Percentiles rank a stretch among this genome's conserved stretches.
Conservation (phyloP, 1,140 invertebrate genomes). For the Homalodisca vitripennis region DNA sequence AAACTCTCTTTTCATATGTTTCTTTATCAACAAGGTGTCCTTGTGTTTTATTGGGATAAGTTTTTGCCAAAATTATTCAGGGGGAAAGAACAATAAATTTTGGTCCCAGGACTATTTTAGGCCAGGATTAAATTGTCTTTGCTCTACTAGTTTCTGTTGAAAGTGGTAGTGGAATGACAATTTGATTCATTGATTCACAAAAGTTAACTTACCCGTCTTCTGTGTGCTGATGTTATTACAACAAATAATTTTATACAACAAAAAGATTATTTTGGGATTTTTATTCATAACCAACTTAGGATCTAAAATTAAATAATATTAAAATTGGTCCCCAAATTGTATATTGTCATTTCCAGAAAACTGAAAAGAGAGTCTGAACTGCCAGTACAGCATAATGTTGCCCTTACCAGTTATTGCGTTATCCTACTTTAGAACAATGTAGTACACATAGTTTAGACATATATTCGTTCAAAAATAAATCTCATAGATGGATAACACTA, state of each 20-base stretch:
- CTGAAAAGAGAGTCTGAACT: conserved; percentile 8
- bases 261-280: background rate
- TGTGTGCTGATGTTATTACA: background rate
- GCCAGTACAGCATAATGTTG: background rate
- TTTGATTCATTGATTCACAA: background rate
- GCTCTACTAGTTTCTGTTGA: background rate
- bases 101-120: background rate
- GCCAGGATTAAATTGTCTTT: background rate
- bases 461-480: conserved; percentile 24
- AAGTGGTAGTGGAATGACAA: background rate
- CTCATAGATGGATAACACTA: conserved; percentile 25
- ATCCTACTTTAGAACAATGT: conserved; percentile 19
- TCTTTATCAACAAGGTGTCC: background rate
- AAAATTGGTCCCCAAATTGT: conserved; percentile 16
- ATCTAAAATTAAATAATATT: background rate
- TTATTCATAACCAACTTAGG: background rate
- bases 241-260: background rate
- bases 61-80: background rate
- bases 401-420: conserved; percentile 10
- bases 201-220: background rate
- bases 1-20: background rate
- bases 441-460: conserved; percentile 17
- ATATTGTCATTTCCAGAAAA: conserved; percentile 9
- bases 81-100: background rate
- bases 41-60: background rate